phyloP scores from a whole-genome alignment of 2,113 vertebrate species.

The Garra rufa region DNA sequence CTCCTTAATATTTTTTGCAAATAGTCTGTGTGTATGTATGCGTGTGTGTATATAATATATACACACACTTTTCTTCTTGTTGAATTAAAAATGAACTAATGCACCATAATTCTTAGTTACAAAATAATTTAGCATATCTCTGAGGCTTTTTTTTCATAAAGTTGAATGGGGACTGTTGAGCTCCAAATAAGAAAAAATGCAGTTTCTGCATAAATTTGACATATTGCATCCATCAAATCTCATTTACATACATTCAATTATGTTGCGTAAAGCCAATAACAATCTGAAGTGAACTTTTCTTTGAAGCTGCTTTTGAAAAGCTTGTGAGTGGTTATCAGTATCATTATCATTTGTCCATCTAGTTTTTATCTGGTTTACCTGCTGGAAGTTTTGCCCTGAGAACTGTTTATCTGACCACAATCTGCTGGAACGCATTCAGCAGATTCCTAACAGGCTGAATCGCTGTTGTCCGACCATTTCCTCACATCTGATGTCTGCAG shows the following conservation, averaged over 20 bases:
- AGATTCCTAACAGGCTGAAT: constrained; percentile 29
- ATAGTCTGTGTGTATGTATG: no score
- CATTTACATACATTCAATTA: constrained; percentile 5
- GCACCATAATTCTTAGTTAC: neutral
- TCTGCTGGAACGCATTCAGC: neutral
- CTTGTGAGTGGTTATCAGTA: neutral
- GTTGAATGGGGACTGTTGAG: no score
- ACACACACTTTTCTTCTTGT: no score
- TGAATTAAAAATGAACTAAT: neutral
- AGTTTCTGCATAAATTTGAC: neutral
- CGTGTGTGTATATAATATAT: no score
- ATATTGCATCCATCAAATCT: neutral
- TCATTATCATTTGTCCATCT: neutral
- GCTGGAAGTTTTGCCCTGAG: neutral
- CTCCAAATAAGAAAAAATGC: neutral
- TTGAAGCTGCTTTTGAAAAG: neutral
- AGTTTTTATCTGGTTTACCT: neutral
- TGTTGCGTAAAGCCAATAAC: neutral
- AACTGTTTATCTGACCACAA: neutral
- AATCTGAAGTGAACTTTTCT: neutral
- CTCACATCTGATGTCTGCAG: constrained; percentile 28
- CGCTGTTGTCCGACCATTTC: neutral
- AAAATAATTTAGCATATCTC: no score
- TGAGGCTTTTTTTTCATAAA: no score
- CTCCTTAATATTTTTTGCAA: no score